Conservation (phyloP, 2,888 invertebrate species). For the Spilosoma lubricipeda region DNA sequence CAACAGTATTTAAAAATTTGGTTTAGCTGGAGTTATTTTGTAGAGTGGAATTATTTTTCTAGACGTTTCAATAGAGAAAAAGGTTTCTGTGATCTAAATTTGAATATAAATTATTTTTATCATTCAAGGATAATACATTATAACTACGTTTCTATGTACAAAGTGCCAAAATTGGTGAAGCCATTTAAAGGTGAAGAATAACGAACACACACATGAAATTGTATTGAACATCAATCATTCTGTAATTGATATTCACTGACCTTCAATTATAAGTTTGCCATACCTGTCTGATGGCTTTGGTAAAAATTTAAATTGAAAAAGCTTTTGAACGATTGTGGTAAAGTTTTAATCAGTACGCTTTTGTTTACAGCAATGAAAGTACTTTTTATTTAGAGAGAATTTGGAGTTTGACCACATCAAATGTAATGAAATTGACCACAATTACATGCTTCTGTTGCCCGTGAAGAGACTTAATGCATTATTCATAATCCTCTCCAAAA, state of each 20-base stretch:
- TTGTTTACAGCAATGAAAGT: not conserved
- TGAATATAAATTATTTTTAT: not conserved
- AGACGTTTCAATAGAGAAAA: not conserved
- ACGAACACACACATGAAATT: not conserved
- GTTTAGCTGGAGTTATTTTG: too few species aligned
- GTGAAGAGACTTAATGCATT: not conserved
- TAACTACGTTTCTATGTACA: too few species aligned
- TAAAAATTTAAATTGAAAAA: conserved; percentile 12
- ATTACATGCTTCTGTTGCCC: not conserved
- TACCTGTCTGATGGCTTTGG: not conserved
- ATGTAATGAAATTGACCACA: not conserved
- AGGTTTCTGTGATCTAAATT: not conserved
- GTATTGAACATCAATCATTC: conserved; percentile 2
- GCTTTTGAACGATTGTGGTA: not conserved
- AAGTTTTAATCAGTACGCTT: not conserved
- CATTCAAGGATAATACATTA: too few species aligned
- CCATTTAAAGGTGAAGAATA: not conserved
- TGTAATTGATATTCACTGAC: not conserved
- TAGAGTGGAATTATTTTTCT: not conserved
- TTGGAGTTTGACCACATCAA: not conserved
- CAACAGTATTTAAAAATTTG: not conserved
- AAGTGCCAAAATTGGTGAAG: too few species aligned
- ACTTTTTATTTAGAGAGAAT: not conserved
- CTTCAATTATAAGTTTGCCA: conserved; percentile 3
- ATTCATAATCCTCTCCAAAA: not conserved